Evolutionary conservation across 2,888 invertebrate species (phyloP).

Genomic region (Rhimphoctona megacephalus): DNA sequence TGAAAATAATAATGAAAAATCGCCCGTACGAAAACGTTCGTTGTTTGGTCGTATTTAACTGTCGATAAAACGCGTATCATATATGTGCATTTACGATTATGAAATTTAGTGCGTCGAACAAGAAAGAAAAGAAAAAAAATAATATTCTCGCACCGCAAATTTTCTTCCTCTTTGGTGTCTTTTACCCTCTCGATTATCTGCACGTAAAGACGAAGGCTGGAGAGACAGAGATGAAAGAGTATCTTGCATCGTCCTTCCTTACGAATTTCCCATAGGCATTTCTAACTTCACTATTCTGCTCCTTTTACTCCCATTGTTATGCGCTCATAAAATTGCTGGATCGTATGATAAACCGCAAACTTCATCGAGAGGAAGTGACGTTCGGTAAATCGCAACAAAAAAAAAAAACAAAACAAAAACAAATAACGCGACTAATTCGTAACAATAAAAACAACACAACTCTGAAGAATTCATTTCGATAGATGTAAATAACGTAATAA

Average conservation of each 20-base stretch:
- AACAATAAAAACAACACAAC: conserved; percentile 25
- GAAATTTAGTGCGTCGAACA: conserved; percentile 3
- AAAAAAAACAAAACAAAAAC: neutral
- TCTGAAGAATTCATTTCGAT: conserved; percentile 54
- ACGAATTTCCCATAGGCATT: neutral
- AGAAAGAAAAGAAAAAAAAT: neutral
- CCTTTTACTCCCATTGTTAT: no score
- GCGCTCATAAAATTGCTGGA: neutral
- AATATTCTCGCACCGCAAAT: neutral
- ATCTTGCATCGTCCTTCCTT: conserved; percentile 9
- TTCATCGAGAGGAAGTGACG: conserved; percentile 6
- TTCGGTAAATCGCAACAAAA: conserved; percentile 7
- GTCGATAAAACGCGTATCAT: conserved; percentile 2
- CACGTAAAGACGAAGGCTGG: neutral
- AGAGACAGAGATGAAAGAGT: neutral
- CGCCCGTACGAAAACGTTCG: neutral
- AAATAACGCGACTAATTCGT: conserved; percentile 11
- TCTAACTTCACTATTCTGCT: neutral
- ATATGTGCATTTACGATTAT: neutral
- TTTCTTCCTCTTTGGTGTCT: conserved; percentile 36
- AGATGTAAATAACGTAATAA: conserved; percentile 63
- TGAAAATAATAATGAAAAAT: neutral
- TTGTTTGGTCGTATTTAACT: conserved; percentile 8
- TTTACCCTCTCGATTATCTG: conserved; percentile 20
- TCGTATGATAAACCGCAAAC: neutral